Percentiles rank a stretch among this genome's conserved stretches.
phyloP scores from a whole-genome alignment of 2,888 invertebrate species.

The Exocentrus adspersus region DNA sequence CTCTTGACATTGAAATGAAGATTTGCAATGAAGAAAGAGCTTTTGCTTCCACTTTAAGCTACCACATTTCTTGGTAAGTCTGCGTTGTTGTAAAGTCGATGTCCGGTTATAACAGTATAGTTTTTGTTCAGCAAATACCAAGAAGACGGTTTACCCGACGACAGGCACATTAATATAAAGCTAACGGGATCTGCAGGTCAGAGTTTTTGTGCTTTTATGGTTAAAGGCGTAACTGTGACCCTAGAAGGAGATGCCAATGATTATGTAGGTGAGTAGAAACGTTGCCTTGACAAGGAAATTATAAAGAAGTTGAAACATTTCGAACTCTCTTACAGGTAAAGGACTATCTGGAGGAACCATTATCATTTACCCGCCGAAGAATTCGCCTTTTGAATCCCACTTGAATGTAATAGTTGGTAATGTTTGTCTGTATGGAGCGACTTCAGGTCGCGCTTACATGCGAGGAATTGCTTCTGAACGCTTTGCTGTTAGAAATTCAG shows the following conservation, averaged over 20 bases:
- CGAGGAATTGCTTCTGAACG: conserved; percentile 93
- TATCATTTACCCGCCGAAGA: conserved; percentile 90
- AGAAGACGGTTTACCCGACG: conserved; percentile 85
- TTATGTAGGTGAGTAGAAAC: conserved; percentile 87
- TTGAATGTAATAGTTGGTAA: conserved; percentile 98
- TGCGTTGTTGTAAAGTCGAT: neutral
- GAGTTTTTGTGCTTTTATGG: conserved; percentile 98
- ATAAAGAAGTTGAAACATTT: no score
- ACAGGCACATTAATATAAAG: conserved; percentile 79
- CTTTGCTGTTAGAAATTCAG: conserved; percentile 98
- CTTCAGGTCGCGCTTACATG: conserved; percentile 92
- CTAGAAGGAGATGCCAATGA: conserved; percentile 98
- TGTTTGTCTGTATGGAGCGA: conserved; percentile 97
- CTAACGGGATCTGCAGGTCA: conserved; percentile 96
- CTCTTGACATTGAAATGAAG: conserved; percentile 77
- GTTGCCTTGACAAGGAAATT: no score
- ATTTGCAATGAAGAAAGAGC: conserved; percentile 94
- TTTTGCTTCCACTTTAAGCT: conserved; percentile 93
- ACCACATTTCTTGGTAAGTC: conserved; percentile 91
- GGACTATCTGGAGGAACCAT: conserved; percentile 96
- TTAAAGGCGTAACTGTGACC: conserved; percentile 87
- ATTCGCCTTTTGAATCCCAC: conserved; percentile 87
- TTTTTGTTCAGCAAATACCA: conserved; percentile 77
- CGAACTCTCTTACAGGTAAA: conserved; percentile 69
- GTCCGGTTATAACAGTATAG: neutral